phyloP scores from a whole-genome alignment of 2,113 vertebrate species.

The Anguilla japonica region DNA sequence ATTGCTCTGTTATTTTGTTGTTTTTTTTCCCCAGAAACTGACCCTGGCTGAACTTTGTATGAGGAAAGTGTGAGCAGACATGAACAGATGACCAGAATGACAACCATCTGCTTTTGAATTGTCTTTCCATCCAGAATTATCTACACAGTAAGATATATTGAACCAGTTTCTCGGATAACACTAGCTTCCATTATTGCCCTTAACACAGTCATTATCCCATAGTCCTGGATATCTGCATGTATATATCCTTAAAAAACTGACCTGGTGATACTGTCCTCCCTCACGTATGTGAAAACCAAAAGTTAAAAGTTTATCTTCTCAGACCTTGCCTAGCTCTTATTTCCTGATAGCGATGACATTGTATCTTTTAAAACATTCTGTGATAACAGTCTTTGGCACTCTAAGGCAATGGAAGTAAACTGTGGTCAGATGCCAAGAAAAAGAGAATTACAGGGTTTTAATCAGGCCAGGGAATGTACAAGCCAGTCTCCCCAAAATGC shows the following conservation, averaged over 20 bases:
- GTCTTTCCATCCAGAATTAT: not conserved
- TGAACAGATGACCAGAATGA: not conserved
- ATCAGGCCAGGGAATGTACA: not conserved
- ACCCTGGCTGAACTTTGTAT: not conserved
- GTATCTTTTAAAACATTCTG: not conserved
- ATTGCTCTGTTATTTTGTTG: not conserved
- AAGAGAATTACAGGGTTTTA: not conserved
- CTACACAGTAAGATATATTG: not conserved
- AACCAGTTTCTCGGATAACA: not conserved
- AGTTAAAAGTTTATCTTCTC: not conserved
- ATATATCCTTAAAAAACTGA: not conserved
- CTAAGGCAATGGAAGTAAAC: not conserved
- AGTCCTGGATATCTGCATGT: not conserved
- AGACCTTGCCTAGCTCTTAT: not conserved
- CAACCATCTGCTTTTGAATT: not conserved
- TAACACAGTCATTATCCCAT: not conserved
- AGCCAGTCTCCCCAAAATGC: not conserved
- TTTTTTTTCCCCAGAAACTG: not conserved
- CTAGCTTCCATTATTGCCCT: not conserved
- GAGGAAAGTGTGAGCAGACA: not conserved
- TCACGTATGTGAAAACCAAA: not conserved
- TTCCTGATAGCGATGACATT: slow-evolving; percentile 9
- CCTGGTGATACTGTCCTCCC: not conserved
- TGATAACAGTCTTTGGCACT: not conserved
- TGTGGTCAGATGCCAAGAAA: not conserved